Conservation (phyloP, 1,140 invertebrate genomes). For the Popillia japonica region DNA sequence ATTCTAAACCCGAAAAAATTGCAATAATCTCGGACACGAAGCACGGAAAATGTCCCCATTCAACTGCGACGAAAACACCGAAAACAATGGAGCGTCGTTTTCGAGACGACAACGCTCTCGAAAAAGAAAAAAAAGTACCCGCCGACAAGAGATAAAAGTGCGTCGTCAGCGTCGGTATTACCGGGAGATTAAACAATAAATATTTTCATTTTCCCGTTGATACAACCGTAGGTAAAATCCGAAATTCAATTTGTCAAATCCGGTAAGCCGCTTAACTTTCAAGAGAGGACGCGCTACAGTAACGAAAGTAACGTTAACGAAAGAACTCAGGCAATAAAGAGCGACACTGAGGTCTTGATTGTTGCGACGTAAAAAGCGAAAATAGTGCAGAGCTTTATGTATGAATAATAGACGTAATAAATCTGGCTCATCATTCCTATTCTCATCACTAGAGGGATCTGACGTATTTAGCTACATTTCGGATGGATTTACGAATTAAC, state of each 20-base stretch:
- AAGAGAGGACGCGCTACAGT: background rate
- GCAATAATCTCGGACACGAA: too few species aligned
- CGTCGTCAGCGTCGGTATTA: conserved; percentile 8
- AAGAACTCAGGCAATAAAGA: conserved; percentile 4
- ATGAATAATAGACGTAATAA: conserved; percentile 36
- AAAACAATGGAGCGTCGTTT: too few species aligned
- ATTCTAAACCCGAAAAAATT: too few species aligned
- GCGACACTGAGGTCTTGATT: background rate
- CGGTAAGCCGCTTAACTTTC: conserved; percentile 35
- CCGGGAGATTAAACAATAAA: conserved; percentile 28
- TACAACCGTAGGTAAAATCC: conserved; percentile 30
- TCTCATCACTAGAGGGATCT: too few species aligned
- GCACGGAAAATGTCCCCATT: too few species aligned
- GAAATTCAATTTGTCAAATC: conserved; percentile 37
- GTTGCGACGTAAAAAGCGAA: background rate
- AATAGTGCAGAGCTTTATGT: conserved; percentile 19
- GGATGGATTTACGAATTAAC: too few species aligned
- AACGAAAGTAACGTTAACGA: too few species aligned
- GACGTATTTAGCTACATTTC: too few species aligned
- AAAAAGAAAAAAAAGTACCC: too few species aligned
- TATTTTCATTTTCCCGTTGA: conserved; percentile 36
- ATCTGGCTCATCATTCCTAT: conserved; percentile 26
- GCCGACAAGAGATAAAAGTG: background rate
- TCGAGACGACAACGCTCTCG: too few species aligned
- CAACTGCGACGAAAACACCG: too few species aligned